Evolutionary conservation across 2,888 invertebrate species (phyloP), one percentile per base, ranked within the genome.

Genomic region (Epirrhoe alternata): DNA sequence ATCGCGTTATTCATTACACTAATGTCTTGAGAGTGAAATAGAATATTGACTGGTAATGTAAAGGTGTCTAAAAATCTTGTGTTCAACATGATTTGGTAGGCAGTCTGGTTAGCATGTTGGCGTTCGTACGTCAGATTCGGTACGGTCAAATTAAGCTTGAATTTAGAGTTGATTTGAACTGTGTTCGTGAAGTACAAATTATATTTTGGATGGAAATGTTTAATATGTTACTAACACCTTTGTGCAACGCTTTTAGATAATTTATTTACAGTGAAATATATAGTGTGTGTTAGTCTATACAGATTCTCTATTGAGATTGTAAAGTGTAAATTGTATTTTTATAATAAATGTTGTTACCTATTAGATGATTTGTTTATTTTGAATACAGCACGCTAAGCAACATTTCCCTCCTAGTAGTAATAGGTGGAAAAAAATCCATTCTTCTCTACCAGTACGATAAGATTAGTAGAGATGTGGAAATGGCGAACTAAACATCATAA

Each of bases 271-370:
- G 77, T 75, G 56, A 68, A 67, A 79, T 74, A 77, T 78, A 76
- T 79, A 76, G 75, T 83, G 71, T 86, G 84, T 66, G 82, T 87
- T 87, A 84, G 82, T 82, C 75, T 79, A 77, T 78, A 71, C 75
- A 74, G 79, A 76, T 77, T 88, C 89, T 91, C 90, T 91, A 84
- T 90, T 90, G 91, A 90, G 90, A 87, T 82, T 85, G 82, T 85
- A 86, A 78, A 85, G 81, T 81, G 78, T 86, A 82, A 77, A 82
- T 71, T 83, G 75, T 89, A 86, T 89, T 90, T 90, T 89, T 88
- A 78, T 87, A 86, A 86, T 86, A 88, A 85, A 85, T 77, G 77
- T 83, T 81, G 80, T 79, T 80, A 83, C 82, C 79, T 73, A 65
- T 14, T 14, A 69, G 53, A 58, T 31, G 53, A 58, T 31, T 51